phyloP scores from a whole-genome alignment of 2,113 vertebrate genomes.

The Archilochus colubris region DNA sequence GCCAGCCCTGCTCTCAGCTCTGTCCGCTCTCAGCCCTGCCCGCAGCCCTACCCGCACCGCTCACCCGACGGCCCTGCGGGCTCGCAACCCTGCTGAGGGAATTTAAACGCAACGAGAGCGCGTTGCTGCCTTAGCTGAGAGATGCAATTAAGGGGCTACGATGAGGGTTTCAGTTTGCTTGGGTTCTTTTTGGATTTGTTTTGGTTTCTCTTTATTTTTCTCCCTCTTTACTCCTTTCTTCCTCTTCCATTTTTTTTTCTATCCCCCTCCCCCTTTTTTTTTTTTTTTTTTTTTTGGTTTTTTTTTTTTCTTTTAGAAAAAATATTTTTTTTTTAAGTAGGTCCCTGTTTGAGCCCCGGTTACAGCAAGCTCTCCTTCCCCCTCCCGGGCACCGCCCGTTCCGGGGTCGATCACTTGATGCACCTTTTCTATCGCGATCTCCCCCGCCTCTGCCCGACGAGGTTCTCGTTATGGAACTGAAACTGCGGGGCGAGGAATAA shows the following conservation, averaged over 20 bases:
- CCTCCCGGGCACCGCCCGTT: not conserved
- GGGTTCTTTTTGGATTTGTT: not conserved
- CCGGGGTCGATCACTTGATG: not conserved
- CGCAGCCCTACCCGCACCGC: not conserved
- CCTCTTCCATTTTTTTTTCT: accelerated
- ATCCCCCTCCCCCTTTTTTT: too few relatives aligned
- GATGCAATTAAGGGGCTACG: not conserved
- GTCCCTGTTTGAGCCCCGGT: not conserved
- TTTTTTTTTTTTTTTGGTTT: too few relatives aligned
- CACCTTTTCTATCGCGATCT: not conserved
- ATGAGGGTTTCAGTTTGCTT: not conserved
- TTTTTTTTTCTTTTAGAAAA: too few relatives aligned
- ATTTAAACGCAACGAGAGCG: not conserved
- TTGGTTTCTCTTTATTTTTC: not conserved
- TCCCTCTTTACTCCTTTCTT: too few relatives aligned
- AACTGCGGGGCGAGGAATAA: not conserved
- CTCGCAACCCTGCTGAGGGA: not conserved
- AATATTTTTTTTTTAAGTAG: not conserved
- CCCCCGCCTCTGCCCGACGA: not conserved
- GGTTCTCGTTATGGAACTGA: not conserved
- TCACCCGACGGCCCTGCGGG: not conserved
- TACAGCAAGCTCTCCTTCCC: not conserved
- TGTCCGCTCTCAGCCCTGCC: not conserved
- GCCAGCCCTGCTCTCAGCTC: not conserved
- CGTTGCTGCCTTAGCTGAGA: not conserved